These are phyloP conservation scores for Dermolepida albohirtum DNA, from an alignment of 2,888 invertebrate species.

Conservation along the genomic window DNA sequence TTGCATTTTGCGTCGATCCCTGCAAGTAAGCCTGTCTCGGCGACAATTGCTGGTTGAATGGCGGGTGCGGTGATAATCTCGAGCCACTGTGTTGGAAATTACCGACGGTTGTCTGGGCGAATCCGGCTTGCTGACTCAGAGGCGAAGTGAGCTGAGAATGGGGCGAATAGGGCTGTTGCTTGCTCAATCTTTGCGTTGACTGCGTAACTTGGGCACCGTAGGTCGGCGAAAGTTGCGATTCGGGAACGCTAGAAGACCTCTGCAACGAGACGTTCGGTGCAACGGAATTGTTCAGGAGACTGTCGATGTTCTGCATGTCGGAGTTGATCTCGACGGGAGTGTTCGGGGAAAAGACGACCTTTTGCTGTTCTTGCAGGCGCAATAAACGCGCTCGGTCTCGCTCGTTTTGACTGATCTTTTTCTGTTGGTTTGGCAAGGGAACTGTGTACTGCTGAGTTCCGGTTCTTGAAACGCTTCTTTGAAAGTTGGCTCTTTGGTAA, in stretches of 20 bases:
- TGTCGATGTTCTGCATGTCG: slow-evolving; percentile 80
- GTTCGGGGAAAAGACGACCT: slow-evolving; percentile 83
- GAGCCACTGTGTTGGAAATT: slow-evolving; percentile 64
- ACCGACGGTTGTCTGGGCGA: slow-evolving; percentile 58
- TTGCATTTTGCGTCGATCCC: slow-evolving; percentile 52
- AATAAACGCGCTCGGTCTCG: slow-evolving; percentile 75
- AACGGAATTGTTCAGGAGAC: slow-evolving; percentile 85
- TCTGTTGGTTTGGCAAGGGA: slow-evolving; percentile 55
- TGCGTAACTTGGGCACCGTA: slow-evolving; percentile 63
- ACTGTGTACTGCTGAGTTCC: slow-evolving; percentile 51
- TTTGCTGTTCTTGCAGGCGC: slow-evolving; percentile 84
- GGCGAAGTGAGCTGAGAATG: slow-evolving; percentile 66
- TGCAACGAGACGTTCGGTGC: slow-evolving; percentile 92
- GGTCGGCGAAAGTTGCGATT: slow-evolving; percentile 72
- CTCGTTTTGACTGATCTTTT: slow-evolving; percentile 60
- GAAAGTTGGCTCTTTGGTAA: slow-evolving; percentile 58
- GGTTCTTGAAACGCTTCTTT: slow-evolving; percentile 48
- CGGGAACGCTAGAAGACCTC: slow-evolving; percentile 71
- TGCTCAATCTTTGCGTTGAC: slow-evolving; percentile 54
- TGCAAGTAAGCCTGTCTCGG: slow-evolving; percentile 65
- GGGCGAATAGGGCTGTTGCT: slow-evolving; percentile 64
- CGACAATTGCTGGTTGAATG: slow-evolving; percentile 70
- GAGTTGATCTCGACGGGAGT: slow-evolving; percentile 70
- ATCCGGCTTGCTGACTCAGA: slow-evolving; percentile 59
- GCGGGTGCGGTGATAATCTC: slow-evolving; percentile 70